phyloP scores from a whole-genome alignment of 2,888 invertebrate species.

The Dorcus hopei region DNA sequence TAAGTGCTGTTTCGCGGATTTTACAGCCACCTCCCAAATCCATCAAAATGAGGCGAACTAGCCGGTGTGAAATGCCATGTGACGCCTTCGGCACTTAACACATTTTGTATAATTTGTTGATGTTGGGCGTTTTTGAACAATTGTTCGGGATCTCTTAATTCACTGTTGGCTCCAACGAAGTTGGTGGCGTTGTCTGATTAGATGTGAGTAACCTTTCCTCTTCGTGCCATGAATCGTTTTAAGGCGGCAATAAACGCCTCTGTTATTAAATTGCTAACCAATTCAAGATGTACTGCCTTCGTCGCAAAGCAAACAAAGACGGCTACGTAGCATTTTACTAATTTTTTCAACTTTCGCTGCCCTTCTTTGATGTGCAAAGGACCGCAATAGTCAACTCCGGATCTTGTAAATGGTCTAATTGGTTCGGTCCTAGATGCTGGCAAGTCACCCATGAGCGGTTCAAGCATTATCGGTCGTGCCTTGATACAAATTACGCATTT shows the following conservation, averaged over 20 bases:
- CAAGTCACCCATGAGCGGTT: neutral
- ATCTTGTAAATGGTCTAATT: slow-evolving; percentile 21
- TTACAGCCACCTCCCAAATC: slow-evolving; percentile 17
- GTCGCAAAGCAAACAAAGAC: slow-evolving; percentile 31
- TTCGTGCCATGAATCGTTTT: slow-evolving; percentile 13
- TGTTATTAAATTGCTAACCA: slow-evolving; percentile 8
- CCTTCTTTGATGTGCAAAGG: slow-evolving; percentile 20
- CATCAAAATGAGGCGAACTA: slow-evolving; percentile 20
- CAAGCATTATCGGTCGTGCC: neutral
- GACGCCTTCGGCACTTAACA: no score
- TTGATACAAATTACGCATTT: slow-evolving; percentile 13
- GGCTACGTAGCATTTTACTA: slow-evolving; percentile 28
- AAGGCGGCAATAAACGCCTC: slow-evolving; percentile 8
- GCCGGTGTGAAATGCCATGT: no score
- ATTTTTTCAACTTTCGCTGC: slow-evolving; percentile 17
- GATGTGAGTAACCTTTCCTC: slow-evolving; percentile 8
- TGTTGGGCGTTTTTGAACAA: neutral
- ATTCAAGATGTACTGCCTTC: slow-evolving; percentile 22
- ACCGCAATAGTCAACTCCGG: slow-evolving; percentile 24
- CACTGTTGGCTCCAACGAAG: slow-evolving; percentile 10
- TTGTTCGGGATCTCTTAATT: slow-evolving; percentile 5
- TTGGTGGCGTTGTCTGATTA: slow-evolving; percentile 15
- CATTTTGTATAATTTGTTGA: neutral
- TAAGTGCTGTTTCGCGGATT: slow-evolving; percentile 12
- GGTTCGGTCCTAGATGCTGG: neutral